Conservation (phyloP, 2,113 vertebrate genomes). For the Chlorodrepanis virens region DNA sequence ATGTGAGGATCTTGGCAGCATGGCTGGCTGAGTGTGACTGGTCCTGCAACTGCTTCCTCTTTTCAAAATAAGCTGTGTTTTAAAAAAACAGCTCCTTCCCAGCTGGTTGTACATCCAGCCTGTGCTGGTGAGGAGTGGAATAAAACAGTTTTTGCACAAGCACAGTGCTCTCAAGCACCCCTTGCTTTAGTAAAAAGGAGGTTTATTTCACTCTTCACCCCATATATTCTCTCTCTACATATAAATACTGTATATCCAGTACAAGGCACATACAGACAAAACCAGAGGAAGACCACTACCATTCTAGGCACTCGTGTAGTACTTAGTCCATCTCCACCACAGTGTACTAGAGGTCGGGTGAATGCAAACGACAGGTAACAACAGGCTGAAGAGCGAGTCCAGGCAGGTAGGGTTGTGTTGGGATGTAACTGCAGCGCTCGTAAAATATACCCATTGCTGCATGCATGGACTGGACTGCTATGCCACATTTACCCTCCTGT, state of each 20-base stretch:
- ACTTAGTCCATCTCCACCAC: constrained; percentile 54
- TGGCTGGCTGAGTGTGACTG: background rate
- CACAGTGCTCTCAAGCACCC: background rate
- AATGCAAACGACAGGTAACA: constrained; percentile 76
- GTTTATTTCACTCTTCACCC: constrained; percentile 38
- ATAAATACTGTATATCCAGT: constrained; percentile 80
- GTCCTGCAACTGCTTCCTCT: background rate
- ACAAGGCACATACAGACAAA: constrained; percentile 75
- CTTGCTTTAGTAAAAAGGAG: background rate
- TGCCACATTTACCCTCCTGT: constrained; percentile 71
- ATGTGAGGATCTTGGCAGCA: background rate
- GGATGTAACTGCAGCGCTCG: constrained; percentile 81
- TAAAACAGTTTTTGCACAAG: background rate
- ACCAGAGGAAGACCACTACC: constrained; percentile 67
- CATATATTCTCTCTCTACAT: constrained; percentile 75
- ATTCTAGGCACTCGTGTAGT: constrained; percentile 55
- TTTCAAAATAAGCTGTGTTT: background rate
- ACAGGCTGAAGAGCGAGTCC: constrained; percentile 77
- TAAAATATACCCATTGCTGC: constrained; percentile 74
- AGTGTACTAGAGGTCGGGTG: constrained; percentile 47
- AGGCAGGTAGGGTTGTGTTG: constrained; percentile 72
- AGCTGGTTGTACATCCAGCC: background rate
- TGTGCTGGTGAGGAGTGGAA: constrained; percentile 11
- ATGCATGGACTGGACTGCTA: constrained; percentile 74
- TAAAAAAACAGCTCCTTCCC: background rate